These are phyloP conservation scores for Metacarcinus magister DNA, from an alignment of 2,888 invertebrate species.

Conservation along the genomic window DNA sequence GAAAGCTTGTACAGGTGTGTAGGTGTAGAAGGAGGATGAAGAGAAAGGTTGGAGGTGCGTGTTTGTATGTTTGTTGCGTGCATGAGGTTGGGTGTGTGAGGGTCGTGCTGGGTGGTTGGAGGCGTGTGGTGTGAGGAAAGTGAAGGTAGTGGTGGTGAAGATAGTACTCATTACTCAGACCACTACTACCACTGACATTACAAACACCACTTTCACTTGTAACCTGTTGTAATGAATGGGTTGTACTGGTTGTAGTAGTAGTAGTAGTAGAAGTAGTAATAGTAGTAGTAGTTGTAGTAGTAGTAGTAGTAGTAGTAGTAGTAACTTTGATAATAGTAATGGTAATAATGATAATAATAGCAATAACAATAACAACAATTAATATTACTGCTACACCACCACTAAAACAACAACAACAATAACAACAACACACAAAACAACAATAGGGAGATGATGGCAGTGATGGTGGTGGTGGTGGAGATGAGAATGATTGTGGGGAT, in stretches of 20 bases:
- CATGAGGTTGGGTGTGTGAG: background rate
- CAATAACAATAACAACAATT: constrained; percentile 9
- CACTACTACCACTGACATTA: background rate
- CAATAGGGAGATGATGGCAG: background rate
- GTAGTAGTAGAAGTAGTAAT: background rate
- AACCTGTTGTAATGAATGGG: background rate
- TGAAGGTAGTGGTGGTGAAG: background rate
- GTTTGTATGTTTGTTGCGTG: background rate
- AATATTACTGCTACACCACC: constrained; percentile 41
- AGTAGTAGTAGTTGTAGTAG: constrained; percentile 55
- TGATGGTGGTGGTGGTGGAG: background rate
- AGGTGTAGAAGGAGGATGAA: background rate
- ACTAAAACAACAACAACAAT: background rate
- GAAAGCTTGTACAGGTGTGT: background rate
- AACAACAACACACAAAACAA: background rate
- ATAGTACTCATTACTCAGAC: constrained; percentile 8
- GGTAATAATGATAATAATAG: background rate
- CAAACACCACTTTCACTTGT: background rate
- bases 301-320: constrained; percentile 46
- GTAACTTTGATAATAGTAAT: background rate
- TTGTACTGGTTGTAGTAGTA: background rate
- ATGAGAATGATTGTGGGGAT: background rate
- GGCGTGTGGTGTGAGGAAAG: background rate
- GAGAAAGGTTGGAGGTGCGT: background rate
- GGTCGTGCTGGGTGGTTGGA: background rate